Conservation (phyloP, 2,113 vertebrate species). For the Pseudois nayaur region DNA sequence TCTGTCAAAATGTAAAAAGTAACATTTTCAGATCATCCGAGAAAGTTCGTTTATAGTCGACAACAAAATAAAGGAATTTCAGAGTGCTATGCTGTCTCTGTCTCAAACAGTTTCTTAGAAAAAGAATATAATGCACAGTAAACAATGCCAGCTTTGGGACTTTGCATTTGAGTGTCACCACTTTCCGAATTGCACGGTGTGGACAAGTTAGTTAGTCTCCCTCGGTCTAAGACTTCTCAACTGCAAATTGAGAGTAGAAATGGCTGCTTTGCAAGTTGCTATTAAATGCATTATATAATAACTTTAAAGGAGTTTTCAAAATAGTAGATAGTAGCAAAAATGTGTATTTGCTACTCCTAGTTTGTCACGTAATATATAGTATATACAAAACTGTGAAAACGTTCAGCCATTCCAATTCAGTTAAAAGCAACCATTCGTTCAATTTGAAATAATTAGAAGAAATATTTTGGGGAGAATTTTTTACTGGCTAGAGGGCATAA, state of each 20-base stretch:
- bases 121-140: not conserved
- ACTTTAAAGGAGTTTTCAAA: not conserved
- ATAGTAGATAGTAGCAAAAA: not conserved
- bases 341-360: not conserved
- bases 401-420: not conserved
- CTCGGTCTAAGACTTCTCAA: not conserved
- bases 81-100: not conserved
- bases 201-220: not conserved
- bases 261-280: not conserved
- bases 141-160: not conserved
- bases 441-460: not conserved
- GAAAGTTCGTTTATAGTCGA: not conserved
- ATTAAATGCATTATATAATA: not conserved
- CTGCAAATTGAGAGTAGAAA: not conserved
- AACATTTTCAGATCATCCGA: not conserved
- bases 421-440: not conserved
- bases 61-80: not conserved
- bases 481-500: not conserved
- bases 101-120: not conserved
- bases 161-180: not conserved
- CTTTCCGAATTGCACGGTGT: not conserved
- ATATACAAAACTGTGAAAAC: not conserved
- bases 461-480: not conserved
- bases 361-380: not conserved
- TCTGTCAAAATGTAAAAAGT: not conserved